These are phyloP conservation scores for Osedax fenrisi DNA, from an alignment of 2,888 invertebrate species.

Conservation along the genomic window DNA sequence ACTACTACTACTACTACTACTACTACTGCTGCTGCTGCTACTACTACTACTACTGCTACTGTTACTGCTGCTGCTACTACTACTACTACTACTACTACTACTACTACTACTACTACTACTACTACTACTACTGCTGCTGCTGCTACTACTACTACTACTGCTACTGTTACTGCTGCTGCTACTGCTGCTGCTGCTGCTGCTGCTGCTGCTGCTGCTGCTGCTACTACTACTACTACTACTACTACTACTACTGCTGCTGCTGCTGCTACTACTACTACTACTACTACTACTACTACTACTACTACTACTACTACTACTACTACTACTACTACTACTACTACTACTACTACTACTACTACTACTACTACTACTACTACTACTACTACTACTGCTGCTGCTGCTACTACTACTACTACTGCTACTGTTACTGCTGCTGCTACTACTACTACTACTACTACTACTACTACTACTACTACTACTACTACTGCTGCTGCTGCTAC, in stretches of 20 bases:
- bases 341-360: slow-evolving; percentile 8
- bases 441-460: slow-evolving; percentile 23
- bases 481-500: too few species aligned
- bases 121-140: slow-evolving; percentile 4
- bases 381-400: slow-evolving; percentile 3
- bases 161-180: too few species aligned
- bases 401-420: slow-evolving; percentile 11
- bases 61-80: too few species aligned
- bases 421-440: slow-evolving; percentile 19
- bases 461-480: slow-evolving; percentile 24
- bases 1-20: slow-evolving; percentile 11
- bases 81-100: slow-evolving; percentile 15
- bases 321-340: slow-evolving; percentile 8
- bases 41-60: too few species aligned
- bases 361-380: slow-evolving; percentile 9
- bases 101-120: background rate
- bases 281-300: slow-evolving; percentile 13
- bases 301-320: background rate
- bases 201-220: too few species aligned
- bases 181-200: too few species aligned
- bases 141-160: slow-evolving; percentile 5
- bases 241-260: too few species aligned
- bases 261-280: too few species aligned
- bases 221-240: too few species aligned
- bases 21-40: background rate